Percentiles rank a stretch among this genome's conserved stretches.
These are phyloP conservation scores for Lapara coniferarum DNA, from an alignment of 2,888 invertebrate genomes.

Conservation along the genomic window DNA sequence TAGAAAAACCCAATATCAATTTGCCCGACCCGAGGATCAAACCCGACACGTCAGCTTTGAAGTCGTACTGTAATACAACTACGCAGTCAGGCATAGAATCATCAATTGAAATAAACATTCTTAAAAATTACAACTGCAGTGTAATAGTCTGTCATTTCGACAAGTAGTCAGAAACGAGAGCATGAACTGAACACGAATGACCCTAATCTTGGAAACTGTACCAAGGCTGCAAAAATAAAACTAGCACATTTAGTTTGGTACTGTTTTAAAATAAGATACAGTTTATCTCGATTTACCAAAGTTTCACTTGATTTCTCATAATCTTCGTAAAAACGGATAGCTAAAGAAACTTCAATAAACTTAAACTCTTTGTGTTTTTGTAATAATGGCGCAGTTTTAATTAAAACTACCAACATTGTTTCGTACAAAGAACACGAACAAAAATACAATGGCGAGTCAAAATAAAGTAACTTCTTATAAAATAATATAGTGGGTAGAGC, in stretches of 20 bases:
- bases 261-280: background rate
- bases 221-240: background rate
- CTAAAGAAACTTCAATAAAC: background rate
- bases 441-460: constrained; percentile 68
- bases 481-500: constrained; percentile 49
- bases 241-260: background rate
- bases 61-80: no score
- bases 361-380: constrained; percentile 11
- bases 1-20: no score
- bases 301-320: background rate
- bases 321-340: background rate
- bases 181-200: background rate
- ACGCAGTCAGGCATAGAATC: no score
- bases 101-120: no score
- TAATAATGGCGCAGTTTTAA: constrained; percentile 10
- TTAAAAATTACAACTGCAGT: no score
- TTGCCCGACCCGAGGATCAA: no score
- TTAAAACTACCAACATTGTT: constrained; percentile 16
- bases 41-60: no score
- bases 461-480: constrained; percentile 71
- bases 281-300: background rate
- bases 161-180: no score
- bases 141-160: no score
- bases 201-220: background rate
- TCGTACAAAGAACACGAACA: constrained; percentile 36